Evolutionary conservation across 2,113 vertebrate genomes (phyloP).

Genomic region (Grantiella picta): DNA sequence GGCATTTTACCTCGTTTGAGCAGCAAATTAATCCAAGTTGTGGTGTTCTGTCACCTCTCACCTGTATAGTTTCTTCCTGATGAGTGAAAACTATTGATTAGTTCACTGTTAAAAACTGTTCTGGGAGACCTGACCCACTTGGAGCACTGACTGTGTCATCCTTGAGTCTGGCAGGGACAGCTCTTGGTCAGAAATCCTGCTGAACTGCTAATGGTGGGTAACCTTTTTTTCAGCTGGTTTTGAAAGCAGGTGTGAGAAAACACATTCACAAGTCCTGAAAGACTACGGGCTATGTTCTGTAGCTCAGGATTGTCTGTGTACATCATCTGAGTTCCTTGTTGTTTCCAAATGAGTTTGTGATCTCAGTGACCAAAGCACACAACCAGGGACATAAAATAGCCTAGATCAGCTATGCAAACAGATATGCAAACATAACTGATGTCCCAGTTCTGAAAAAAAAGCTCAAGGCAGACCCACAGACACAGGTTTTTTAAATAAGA

Average conservation of each 20-base stretch:
- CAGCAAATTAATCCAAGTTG: not conserved
- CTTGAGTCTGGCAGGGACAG: not conserved
- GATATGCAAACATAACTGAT: not conserved
- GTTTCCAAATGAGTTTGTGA: not conserved
- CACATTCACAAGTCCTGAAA: not conserved
- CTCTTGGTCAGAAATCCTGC: not conserved
- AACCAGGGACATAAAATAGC: not conserved
- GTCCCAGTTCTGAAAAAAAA: not conserved
- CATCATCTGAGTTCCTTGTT: not conserved
- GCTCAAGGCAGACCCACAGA: not conserved
- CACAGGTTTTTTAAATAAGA: rapidly evolving
- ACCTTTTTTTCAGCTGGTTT: not conserved
- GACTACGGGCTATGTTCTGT: not conserved
- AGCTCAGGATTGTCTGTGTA: not conserved
- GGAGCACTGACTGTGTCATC: not conserved
- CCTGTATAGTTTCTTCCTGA: not conserved
- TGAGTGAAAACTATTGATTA: not conserved
- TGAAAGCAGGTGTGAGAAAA: not conserved
- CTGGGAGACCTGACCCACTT: not conserved
- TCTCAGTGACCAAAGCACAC: not conserved
- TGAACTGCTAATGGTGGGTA: not conserved
- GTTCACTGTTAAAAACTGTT: not conserved
- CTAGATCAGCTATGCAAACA: not conserved
- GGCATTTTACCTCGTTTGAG: not conserved
- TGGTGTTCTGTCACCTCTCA: not conserved